These are phyloP conservation scores for Amphipoea oculea DNA, from an alignment of 2,888 invertebrate genomes.

Conservation along the genomic window DNA sequence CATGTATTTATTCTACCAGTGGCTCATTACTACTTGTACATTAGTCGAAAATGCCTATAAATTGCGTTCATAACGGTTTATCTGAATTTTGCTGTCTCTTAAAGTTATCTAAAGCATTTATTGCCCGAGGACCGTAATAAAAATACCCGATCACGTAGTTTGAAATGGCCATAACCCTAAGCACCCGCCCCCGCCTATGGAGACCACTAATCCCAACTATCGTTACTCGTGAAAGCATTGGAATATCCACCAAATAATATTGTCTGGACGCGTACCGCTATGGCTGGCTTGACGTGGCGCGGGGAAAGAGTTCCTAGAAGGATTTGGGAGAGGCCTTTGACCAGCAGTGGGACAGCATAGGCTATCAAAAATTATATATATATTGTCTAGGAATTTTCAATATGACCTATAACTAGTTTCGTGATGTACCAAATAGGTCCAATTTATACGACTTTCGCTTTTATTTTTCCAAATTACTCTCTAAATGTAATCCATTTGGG, in stretches of 20 bases:
- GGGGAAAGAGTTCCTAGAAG: not conserved
- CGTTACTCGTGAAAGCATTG: slow-evolving; percentile 41
- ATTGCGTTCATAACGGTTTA: slow-evolving; percentile 51
- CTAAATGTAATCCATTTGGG: slow-evolving; percentile 31
- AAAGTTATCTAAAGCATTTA: slow-evolving; percentile 67
- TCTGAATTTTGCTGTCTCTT: slow-evolving; percentile 57
- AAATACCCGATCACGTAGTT: slow-evolving; percentile 76
- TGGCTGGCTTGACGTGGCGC: not conserved
- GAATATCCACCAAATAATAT: slow-evolving; percentile 44
- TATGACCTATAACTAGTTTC: not conserved
- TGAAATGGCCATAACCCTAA: slow-evolving; percentile 70
- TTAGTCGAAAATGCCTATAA: slow-evolving; percentile 43
- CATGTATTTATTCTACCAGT: slow-evolving; percentile 34
- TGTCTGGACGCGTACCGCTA: not conserved
- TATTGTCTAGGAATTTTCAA: slow-evolving; percentile 17
- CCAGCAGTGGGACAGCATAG: not conserved
- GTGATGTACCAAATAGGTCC: not conserved
- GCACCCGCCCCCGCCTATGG: slow-evolving; percentile 38
- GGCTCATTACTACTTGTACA: slow-evolving; percentile 27
- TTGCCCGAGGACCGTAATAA: slow-evolving; percentile 71
- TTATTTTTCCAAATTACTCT: slow-evolving; percentile 14
- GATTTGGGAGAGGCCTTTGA: not conserved
- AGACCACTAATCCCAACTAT: slow-evolving; percentile 65
- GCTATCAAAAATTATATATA: not conserved
- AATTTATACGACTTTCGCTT: not conserved